These are phyloP conservation scores for Gopherus evgoodei DNA, from an alignment of 2,113 vertebrate genomes.

Conservation along the genomic window DNA sequence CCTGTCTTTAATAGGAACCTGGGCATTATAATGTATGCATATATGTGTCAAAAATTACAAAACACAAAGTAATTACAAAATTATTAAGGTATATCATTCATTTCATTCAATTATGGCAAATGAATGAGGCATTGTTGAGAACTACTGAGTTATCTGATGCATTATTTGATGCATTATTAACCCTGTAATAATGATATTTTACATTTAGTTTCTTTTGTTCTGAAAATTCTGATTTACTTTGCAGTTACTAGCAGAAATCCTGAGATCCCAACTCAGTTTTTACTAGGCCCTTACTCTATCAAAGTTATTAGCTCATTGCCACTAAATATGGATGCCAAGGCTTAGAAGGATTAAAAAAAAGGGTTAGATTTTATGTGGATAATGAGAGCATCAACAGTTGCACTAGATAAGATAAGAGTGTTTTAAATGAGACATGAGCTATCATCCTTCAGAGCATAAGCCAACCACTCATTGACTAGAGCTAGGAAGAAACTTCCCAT, in stretches of 20 bases:
- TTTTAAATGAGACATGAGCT: neutral
- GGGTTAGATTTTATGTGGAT: neutral
- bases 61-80: fast-evolving
- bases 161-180: neutral
- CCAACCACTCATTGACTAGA: neutral
- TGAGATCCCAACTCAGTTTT: neutral
- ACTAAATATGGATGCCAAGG: neutral
- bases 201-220: neutral
- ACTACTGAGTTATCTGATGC: neutral
- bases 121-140: neutral
- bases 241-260: neutral
- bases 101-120: neutral
- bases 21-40: neutral
- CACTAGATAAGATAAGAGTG: too few species aligned
- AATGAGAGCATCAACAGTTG: neutral
- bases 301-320: neutral
- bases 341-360: neutral
- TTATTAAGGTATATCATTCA: neutral
- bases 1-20: neutral
- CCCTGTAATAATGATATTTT: neutral
- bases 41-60: neutral
- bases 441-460: neutral
- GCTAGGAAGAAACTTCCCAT: neutral
- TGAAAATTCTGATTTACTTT: neutral
- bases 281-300: neutral